Conservation (phyloP, 1,140 invertebrate genomes). For the Glomeris maerens region DNA sequence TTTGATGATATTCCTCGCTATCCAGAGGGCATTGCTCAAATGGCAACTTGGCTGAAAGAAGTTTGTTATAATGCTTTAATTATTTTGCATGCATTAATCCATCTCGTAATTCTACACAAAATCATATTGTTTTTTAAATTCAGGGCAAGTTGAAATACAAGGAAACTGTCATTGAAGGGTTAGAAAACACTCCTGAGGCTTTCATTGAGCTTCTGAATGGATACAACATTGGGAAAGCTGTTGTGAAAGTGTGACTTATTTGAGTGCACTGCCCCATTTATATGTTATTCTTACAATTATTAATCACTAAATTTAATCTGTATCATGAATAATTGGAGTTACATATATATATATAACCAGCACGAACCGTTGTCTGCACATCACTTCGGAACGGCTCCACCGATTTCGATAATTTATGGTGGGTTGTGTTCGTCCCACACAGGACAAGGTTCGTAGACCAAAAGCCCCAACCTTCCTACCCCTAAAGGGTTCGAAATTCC, state of each 20-base stretch:
- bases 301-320: too few relatives aligned
- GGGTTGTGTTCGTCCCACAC: too few relatives aligned
- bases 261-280: too few relatives aligned
- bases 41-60: conserved; percentile 44
- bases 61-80: conserved; percentile 19
- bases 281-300: too few relatives aligned
- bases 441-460: too few relatives aligned
- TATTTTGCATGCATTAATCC: neutral
- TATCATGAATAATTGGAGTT: too few relatives aligned
- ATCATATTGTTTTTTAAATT: conserved; percentile 6
- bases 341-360: too few relatives aligned
- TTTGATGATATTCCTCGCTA: conserved; percentile 35
- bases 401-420: too few relatives aligned
- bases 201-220: conserved; percentile 46
- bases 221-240: conserved; percentile 46
- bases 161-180: conserved; percentile 46
- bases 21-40: conserved; percentile 40
- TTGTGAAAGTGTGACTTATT: conserved; percentile 39
- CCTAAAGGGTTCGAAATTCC: too few relatives aligned
- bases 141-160: conserved; percentile 43
- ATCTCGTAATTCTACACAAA: neutral
- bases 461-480: too few relatives aligned
- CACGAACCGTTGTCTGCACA: too few relatives aligned
- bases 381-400: too few relatives aligned
- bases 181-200: conserved; percentile 46